Conservation (phyloP, 2,113 vertebrate genomes). For the Lampris incognitus region DNA sequence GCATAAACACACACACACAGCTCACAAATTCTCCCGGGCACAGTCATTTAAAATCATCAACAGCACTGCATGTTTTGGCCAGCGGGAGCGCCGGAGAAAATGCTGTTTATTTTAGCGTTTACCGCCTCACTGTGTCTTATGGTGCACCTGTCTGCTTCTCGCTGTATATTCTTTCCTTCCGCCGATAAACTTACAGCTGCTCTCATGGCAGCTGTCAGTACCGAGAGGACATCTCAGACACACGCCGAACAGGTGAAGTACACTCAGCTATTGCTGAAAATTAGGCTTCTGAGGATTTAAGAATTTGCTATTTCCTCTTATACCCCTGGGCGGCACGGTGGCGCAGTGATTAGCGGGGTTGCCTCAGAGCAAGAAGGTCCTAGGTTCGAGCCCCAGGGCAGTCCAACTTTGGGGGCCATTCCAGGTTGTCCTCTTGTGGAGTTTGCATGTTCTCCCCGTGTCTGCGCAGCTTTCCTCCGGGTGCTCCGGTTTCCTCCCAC, state of each 20-base stretch:
- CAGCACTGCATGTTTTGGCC: constrained; percentile 11
- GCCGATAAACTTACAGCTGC: constrained; percentile 1
- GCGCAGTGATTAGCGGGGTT: too few species aligned
- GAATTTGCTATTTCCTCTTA: background rate
- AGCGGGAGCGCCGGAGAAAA: background rate
- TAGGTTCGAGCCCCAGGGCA: too few species aligned
- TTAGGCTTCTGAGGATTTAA: background rate
- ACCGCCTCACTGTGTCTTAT: constrained; percentile 14
- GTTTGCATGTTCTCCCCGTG: too few species aligned
- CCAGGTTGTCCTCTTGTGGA: too few species aligned
- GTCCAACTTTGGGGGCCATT: too few species aligned
- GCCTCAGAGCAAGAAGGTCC: too few species aligned
- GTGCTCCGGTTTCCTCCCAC: too few species aligned
- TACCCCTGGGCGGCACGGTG: too few species aligned
- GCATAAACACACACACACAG: constrained; percentile 2
- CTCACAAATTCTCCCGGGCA: background rate
- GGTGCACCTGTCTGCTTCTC: constrained; percentile 19
- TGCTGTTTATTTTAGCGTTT: constrained; percentile 40
- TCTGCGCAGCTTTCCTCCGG: too few species aligned
- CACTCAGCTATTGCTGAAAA: background rate
- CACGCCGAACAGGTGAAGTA: background rate
- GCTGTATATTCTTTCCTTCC: background rate
- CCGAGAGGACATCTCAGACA: constrained; percentile 21
- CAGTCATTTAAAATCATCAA: background rate
- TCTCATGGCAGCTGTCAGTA: constrained; percentile 16